Evolutionary conservation across 1,140 invertebrate genomes (phyloP), one percentile per base, ranked within the genome.

Genomic region (Drosophila jambulina): DNA sequence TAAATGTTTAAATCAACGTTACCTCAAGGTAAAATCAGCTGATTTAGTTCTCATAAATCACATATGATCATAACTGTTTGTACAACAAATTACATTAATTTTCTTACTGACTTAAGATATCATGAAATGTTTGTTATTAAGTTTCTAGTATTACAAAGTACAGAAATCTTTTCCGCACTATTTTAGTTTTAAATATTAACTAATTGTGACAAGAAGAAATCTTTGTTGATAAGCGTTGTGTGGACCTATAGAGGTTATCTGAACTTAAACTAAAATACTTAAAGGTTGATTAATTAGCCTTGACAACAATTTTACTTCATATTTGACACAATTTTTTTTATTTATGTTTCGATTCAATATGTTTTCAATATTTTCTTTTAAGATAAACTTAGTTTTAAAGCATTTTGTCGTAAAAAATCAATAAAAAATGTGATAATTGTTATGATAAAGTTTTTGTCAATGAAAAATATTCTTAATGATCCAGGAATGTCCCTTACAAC

Each of bases 191-290:
- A n/a, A n/a, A n/a, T n/a, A n/a, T n/a, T 21, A 45, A 5, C 19
- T 21, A 45, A 45, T 21, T 45, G 13, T 45, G 3, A 2, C 3
- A 42, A 19, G 3, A 45, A 45, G 12, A 45, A 45, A 13, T 23
- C 21, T 25, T 25, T 25, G 21, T 10, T 36, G 51, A 54, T 54
- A 54, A 54, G 51, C 29, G 9, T 54, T 1, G 8, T 6, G 5
- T 36, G 13, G 29, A 9, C 29, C 29, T 10, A 23, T 2, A 54
- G 23, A 54, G 51, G 51, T 54, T 54, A 54, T 54, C 51, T 54
- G 32, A 12, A 10, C n/a, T 54, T 36, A 36, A 54, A 36, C 8
- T 36, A 10, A 54, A 54, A 36, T 5, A 36, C 51, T 23, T 8
- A 36, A 36, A 54, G 51, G 19, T 54, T 36, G 8, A 21, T 23